Evolutionary conservation across 2,888 invertebrate species (phyloP).

Genomic region (Diadegma fenestrale): DNA sequence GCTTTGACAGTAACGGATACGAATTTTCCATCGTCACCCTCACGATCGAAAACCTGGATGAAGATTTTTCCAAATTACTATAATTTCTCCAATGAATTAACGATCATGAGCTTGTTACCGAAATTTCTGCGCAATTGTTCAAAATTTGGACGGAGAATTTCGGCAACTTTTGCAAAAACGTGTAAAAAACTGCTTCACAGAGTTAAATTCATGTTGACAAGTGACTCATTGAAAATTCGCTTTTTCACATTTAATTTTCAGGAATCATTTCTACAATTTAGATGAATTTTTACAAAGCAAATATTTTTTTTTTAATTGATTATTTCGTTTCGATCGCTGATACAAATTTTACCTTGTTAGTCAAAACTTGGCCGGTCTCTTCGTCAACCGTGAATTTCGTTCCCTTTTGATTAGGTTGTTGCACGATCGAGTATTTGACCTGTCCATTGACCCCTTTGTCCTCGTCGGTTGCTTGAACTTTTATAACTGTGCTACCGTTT

Average conservation of each 20-base stretch:
- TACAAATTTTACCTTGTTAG: constrained; percentile 89
- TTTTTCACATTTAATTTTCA: too few relatives aligned
- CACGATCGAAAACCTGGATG: constrained; percentile 94
- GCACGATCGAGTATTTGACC: constrained; percentile 98
- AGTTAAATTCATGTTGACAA: too few relatives aligned
- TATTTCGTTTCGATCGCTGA: neutral
- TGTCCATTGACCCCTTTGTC: constrained; percentile 98
- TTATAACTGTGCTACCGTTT: constrained; percentile 96
- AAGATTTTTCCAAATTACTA: neutral
- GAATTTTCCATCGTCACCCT: constrained; percentile 98
- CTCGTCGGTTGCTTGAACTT: constrained; percentile 97
- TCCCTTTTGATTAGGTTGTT: constrained; percentile 97
- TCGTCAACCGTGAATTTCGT: constrained; percentile 98
- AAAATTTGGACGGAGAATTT: too few relatives aligned
- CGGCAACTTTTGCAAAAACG: too few relatives aligned
- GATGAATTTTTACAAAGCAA: too few relatives aligned
- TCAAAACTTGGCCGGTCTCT: constrained; percentile 97
- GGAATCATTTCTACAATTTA: too few relatives aligned
- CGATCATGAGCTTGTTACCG: neutral
- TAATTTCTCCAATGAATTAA: neutral
- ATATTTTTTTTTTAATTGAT: neutral
- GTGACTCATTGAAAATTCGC: too few relatives aligned
- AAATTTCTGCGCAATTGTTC: too few relatives aligned
- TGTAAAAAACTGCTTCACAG: too few relatives aligned
- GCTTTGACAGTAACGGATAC: constrained; percentile 99